Percentiles rank a stretch among this genome's conserved stretches.
Evolutionary conservation across 2,888 invertebrate species (phyloP).

Genomic region (Cecidostiba fungosa): DNA sequence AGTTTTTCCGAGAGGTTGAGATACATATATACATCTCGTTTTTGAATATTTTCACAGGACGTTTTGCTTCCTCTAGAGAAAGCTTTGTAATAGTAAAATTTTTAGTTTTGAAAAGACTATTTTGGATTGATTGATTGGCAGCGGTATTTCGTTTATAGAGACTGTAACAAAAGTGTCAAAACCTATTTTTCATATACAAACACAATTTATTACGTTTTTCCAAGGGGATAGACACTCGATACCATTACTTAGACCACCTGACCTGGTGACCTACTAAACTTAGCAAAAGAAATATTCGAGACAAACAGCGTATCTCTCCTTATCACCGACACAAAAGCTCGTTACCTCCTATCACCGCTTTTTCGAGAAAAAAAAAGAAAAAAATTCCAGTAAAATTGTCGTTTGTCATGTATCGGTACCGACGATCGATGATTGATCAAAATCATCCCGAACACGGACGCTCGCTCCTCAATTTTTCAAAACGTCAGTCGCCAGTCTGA

Average conservation of each 20-base stretch:
- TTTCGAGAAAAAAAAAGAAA: neutral
- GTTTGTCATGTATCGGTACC: neutral
- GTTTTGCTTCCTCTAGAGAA: too few species aligned
- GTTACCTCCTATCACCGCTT: neutral
- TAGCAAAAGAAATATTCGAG: neutral
- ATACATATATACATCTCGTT: too few species aligned
- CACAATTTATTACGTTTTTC: neutral
- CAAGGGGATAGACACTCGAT: neutral
- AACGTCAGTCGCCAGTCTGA: conserved; percentile 14
- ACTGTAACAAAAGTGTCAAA: too few species aligned
- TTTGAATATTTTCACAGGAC: too few species aligned
- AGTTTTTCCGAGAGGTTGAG: too few species aligned
- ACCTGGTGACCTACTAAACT: neutral
- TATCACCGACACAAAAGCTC: neutral
- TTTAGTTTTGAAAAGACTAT: too few species aligned
- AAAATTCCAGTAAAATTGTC: neutral
- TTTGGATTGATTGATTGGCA: too few species aligned
- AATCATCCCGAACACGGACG: neutral
- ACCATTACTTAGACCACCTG: neutral
- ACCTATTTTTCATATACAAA: neutral
- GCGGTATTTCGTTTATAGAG: too few species aligned
- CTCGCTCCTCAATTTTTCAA: conserved; percentile 20
- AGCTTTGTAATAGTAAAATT: too few species aligned
- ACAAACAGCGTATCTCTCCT: neutral
- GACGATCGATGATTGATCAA: conserved; percentile 26